Evolutionary conservation across 1,140 invertebrate species (phyloP).

Genomic region (Anastrepha ludens): DNA sequence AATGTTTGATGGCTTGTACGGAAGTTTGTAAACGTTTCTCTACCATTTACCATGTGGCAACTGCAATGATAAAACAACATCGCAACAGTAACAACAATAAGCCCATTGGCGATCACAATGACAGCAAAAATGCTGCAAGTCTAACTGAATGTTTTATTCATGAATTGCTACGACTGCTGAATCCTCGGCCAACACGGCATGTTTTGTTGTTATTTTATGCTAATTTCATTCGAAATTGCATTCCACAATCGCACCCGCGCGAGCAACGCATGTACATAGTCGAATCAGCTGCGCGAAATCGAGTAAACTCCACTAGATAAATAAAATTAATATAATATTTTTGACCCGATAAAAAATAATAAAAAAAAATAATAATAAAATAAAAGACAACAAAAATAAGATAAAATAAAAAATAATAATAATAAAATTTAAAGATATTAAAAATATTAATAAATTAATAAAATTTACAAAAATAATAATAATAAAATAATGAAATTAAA

Average conservation of each 20-base stretch:
- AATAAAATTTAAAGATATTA: too few relatives aligned
- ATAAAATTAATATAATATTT: too few relatives aligned
- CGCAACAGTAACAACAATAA: slow-evolving; percentile 5
- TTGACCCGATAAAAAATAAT: too few relatives aligned
- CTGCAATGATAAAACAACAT: slow-evolving; percentile 8
- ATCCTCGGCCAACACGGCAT: background rate
- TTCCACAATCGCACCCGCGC: background rate
- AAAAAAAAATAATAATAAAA: too few relatives aligned
- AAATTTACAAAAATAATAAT: too few relatives aligned
- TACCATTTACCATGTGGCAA: slow-evolving; percentile 20
- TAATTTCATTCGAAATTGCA: slow-evolving; percentile 1
- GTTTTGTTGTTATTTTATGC: slow-evolving; percentile 27
- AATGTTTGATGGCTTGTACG: slow-evolving; percentile 46
- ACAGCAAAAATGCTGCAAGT: slow-evolving; percentile 45
- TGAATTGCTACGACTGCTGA: background rate
- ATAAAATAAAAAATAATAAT: too few relatives aligned
- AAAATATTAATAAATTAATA: too few relatives aligned
- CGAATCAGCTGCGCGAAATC: background rate
- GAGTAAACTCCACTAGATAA: background rate
- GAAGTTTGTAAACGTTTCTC: slow-evolving; percentile 43
- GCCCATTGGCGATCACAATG: slow-evolving; percentile 48
- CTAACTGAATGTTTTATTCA: slow-evolving; percentile 45
- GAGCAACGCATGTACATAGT: background rate
- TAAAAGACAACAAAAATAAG: too few relatives aligned
- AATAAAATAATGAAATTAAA: too few relatives aligned